Percentiles rank a stretch among this genome's conserved stretches.
Conservation (phyloP, 1,140 invertebrate genomes). For the Zaprionus lachaisei region DNA sequence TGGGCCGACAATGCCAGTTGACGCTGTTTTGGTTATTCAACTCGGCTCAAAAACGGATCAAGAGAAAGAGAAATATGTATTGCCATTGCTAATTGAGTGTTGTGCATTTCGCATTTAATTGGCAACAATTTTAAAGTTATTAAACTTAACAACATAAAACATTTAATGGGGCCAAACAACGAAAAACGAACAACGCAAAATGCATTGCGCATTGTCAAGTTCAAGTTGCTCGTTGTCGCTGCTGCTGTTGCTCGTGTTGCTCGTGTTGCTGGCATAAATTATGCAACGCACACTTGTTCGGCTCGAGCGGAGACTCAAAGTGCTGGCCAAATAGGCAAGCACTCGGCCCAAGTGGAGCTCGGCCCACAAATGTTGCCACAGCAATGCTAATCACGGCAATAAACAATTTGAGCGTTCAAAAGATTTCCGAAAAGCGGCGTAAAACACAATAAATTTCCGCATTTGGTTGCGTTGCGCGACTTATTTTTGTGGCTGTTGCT, state of each 20-base stretch:
- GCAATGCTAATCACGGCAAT: constrained; percentile 74
- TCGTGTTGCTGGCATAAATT: constrained; percentile 53
- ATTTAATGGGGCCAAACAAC: constrained; percentile 58
- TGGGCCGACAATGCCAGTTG: constrained; percentile 51
- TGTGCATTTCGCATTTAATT: constrained; percentile 76
- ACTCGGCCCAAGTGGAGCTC: constrained; percentile 29
- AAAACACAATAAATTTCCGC: constrained; percentile 79
- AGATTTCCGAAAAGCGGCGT: constrained; percentile 67
- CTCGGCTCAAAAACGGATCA: constrained; percentile 20
- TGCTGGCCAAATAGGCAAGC: constrained; percentile 29
- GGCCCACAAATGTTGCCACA: constrained; percentile 64
- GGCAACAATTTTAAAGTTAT: constrained; percentile 73
- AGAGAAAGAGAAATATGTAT: constrained; percentile 8
- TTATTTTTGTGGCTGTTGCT: constrained; percentile 31
- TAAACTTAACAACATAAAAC: constrained; percentile 71
- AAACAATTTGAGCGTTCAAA: constrained; percentile 76
- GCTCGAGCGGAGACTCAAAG: constrained; percentile 30
- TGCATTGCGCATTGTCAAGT: constrained; percentile 67
- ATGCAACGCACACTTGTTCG: constrained; percentile 59
- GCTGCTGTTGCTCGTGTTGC: constrained; percentile 6
- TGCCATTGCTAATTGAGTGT: constrained; percentile 59
- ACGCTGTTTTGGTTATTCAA: constrained; percentile 73
- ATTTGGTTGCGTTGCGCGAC: constrained; percentile 63
- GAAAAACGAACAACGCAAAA: constrained; percentile 21
- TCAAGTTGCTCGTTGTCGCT: constrained; percentile 60